Evolutionary conservation across 2,113 vertebrate genomes (phyloP), one percentile per base, ranked within the genome.

Genomic region (Pomatostomus ruficeps): DNA sequence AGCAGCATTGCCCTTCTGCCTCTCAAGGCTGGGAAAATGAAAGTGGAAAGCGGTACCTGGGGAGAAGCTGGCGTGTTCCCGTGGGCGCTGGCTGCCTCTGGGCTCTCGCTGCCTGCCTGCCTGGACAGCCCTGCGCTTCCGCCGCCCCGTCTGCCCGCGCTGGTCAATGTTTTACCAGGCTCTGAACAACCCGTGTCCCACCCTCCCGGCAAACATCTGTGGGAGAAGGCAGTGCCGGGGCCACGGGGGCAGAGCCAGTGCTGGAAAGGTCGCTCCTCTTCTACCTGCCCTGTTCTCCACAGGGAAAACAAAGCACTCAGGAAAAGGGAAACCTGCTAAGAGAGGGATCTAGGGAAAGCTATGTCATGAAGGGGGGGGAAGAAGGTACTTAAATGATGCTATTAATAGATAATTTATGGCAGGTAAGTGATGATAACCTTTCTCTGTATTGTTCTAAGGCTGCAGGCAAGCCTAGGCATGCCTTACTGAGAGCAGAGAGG

Each of bases 161-260:
- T 42, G 96, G 98, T 98, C 98, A 98, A 98, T 98, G 98, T 98
- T 98, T 98, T 95, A 98, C 98, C 93, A 97, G 97, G 96, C 94
- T 96, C 96, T 42, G 91, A 97, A 94, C 97, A 93, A 73, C 88
- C 96, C 36, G 21, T n/a, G 98, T 98, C 98, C 98, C 98, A 98
- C 98, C 98, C 98, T 98, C 95, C 97, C 85, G 94, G 97, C 98
- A 98, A 98, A 98, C 98, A 98, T 84, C 77, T 29, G 71, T 74
- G 93, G 87, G 66, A 81, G 94, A 97, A 95, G 95, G 97, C 94
- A 97, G 88, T 28, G 80, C 96, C 73, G 62, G 93, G 95, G 91
- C 89, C 87, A 86, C 22, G n/a, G 95, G 48, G 74, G 91, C 96
- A 58, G 66, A 91, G 70, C 54, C 71, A 10, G 71, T 1, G 57